Conservation (phyloP, 1,140 invertebrate genomes). For the Drosophila quadrilineata region DNA sequence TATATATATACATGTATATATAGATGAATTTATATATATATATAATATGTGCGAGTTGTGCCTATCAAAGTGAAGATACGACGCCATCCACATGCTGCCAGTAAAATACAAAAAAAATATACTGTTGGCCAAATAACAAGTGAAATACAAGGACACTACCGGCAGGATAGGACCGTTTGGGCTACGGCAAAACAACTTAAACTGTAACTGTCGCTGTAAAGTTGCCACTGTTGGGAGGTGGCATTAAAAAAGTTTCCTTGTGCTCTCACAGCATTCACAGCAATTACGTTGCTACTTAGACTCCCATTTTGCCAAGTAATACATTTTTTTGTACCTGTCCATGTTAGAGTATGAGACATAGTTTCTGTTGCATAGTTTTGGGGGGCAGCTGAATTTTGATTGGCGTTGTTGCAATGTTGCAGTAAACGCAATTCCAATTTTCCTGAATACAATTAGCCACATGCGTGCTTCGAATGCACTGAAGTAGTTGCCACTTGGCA, state of each 20-base stretch:
- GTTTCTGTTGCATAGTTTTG: conserved; percentile 20
- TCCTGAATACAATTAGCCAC: conserved; percentile 67
- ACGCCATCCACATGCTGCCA: conserved; percentile 26
- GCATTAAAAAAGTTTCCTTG: conserved; percentile 67
- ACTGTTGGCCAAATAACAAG: conserved; percentile 73
- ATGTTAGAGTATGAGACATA: not conserved
- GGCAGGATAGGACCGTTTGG: not conserved
- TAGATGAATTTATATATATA: not conserved
- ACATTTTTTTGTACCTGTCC: conserved; percentile 44
- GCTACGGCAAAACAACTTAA: conserved; percentile 65
- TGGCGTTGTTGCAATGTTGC: conserved; percentile 1
- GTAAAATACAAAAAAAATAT: no score
- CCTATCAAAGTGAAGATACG: conserved; percentile 50
- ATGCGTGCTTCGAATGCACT: conserved; percentile 32
- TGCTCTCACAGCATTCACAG: conserved; percentile 44
- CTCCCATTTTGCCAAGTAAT: conserved; percentile 56
- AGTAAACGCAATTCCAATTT: conserved; percentile 15
- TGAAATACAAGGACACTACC: conserved; percentile 43
- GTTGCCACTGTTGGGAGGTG: conserved; percentile 48
- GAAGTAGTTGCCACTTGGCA: conserved; percentile 67
- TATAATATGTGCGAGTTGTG: conserved; percentile 1
- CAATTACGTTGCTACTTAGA: conserved; percentile 66
- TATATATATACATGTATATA: conserved; percentile 2
- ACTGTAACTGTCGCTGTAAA: conserved; percentile 76
- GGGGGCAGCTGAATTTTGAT: not conserved